Base-by-base conservation (phyloP, 2,113 vertebrate species). In the Microcebus jonahi region DNA sequence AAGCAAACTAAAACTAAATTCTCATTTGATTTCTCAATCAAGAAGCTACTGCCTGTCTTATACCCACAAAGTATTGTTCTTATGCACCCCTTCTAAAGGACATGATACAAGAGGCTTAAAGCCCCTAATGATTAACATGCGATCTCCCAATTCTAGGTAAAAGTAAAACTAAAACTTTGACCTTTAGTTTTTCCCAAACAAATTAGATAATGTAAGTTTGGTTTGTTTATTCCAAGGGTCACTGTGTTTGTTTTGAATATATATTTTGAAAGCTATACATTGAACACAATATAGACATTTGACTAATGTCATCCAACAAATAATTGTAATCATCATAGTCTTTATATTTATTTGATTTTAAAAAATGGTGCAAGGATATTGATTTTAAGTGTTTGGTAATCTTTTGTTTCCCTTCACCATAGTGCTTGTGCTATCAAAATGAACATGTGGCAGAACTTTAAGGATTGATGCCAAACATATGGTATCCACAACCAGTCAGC, bases 381-480 rank as follows among this genome's bases (percentile, higher is more conserved):
- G 57, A 63, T 50, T 83, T 68, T 13, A 85, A 84, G 42, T 36
- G 12, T 94, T 70, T 76, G 31, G 50, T 84, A 89, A 89, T 48
- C 68, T 95, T 93, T 80, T 81, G 77, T 94, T 97, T 81, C 93
- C 59, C 36, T 93, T 94, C 92, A 45, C 65, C 27, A 25, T 21
- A 42, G 75, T 87, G 75, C 63, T 82, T 89, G 73, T 75, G 45
- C 89, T 97, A 95, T 97, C 93, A 92, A 93, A 77, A 83, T 8
- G 77, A 96, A 90, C 87, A 96, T 80, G 83, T 97, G 94, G 94
- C 79, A 92, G 95, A 73, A 93, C 53, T 57, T 68, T 50, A 77
- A 82, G 86, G 89, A 93, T 61, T 13, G 20, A 57, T 53, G 95
- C 97, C 98, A 97, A 97, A 95, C 97, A 97, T 96, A 93, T 98